Evolutionary conservation across 2,888 invertebrate genomes (phyloP), one percentile per base, ranked within the genome.

Genomic region (Habrosyne pyritoides): DNA sequence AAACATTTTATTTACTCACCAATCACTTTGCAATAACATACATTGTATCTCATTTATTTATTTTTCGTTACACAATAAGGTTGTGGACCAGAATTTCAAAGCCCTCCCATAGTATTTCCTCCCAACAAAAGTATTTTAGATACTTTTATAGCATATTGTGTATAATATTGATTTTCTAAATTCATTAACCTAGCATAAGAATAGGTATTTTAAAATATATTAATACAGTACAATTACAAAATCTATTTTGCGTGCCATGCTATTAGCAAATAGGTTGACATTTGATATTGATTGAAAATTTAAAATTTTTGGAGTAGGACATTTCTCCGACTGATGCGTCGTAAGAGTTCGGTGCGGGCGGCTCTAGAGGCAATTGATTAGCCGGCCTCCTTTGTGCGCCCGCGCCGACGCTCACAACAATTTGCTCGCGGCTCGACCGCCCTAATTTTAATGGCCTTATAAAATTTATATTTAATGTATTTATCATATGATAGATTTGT

Each of bases 381-480:
- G 86, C 77, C 89, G 89, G 87, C 78, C 73, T 33, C 73, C 90
- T 91, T 90, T 91, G 90, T 84, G 83, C 77, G 77, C 79, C 70
- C 70, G 80, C 80, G 87, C 87, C 89, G 88, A 85, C 84, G 87
- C 85, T 87, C 84, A 83, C 81, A 83, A 89, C 91, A 90, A 91
- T 91, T 91, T 91, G 91, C 91, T 91, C 78, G 88, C 84, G 88
- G 91, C 86, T 75, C 84, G 87, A 85, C 89, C 89, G 91, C 90
- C 90, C 91, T 90, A 92, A 92, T 91, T 92, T 91, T 92, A 91
- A 92, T 91, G 84, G 89, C 79, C 91, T 89, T 91, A 91, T 91
- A 89, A 91, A 90, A 91, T 90, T 88, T 91, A 91, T 91, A 89
- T 87, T 91, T 87, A 90, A 90, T 90, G 87, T 91, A 90, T 90